Base-by-base conservation (phyloP, 2,888 invertebrate genomes). In the Drosophila anomelani region DNA sequence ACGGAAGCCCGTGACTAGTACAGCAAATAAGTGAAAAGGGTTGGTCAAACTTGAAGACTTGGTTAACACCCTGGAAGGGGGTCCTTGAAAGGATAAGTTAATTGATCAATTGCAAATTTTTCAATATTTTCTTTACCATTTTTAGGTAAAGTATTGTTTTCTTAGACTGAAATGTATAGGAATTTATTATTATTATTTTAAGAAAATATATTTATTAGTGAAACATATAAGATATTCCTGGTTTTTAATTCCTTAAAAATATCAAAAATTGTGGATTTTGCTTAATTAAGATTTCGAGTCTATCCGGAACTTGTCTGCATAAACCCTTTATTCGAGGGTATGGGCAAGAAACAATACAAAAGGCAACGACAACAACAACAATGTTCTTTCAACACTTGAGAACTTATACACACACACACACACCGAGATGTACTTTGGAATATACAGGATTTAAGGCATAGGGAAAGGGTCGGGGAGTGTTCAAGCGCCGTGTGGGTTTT, bases 21-120 rank as follows among this genome's bases (percentile, higher is more conserved):
- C 53, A 23, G 57, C 69, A 70, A 70, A 67, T 55, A 67, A 69
- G 68, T 57, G 23, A 29, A 44, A 69, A 69, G 32, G 56, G 68
- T 56, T 69, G 51, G 53, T 55, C 39, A 39, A 68, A 68, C 46
- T 68, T 17, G 10, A n/a, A 15, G 26, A 67, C 34, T 15, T n/a
- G 39, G 20, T 34, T 17, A 23, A 47, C 54, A 38, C 34, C 20
- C 39, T 55, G 20, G 20, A 55, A 29, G 1, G 1, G 32, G 26
- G 12, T 15, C 20, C 10, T 36, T 63, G 15, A 36, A 29, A 17
- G 36, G 26, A 44, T 23, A 20, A 2, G 12, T 20, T 43, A 8
- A 15, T 26, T 46, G n/a, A 10, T 34, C 0, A 34, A 34, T 10
- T 34, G 34, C 3, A 3, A 12, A 12, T 34, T 34, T 34, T 12